Evolutionary conservation across 2,888 invertebrate species (phyloP), one percentile per base, ranked within the genome.

Genomic region (Philereme transversata): DNA sequence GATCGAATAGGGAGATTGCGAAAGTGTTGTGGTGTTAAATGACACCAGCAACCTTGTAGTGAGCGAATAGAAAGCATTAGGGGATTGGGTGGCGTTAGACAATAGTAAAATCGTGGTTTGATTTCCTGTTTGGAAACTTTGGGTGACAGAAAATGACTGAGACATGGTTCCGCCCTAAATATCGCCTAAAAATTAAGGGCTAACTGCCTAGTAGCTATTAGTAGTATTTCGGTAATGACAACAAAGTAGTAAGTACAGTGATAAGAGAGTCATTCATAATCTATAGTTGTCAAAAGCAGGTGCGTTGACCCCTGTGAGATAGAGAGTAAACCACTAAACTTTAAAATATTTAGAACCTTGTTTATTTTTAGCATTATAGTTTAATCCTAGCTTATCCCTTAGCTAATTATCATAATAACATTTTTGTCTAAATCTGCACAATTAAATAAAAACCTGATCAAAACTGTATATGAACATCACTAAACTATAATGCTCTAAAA

Each of bases 11-110:
- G 75, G 75, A 77, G 78, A 80, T 90, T 90, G 86, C 89, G 90
- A 92, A 87, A 90, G 86, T 81, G 78, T 75, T 83, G 76, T 73
- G 81, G 81, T 87, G 82, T 87, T 81, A 79, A 83, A 79, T 88
- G 88, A 86, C 87, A 85, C 80, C 77, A 75, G 81, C 84, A 90
- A 87, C 90, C 89, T 90, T 90, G 89, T 78, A 80, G 74, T 77
- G 73, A 82, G 74, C 75, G 78, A 82, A 86, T 89, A 88, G 90
- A 90, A 91, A 90, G 89, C 86, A 84, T 79, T 85, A 81, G 78
- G 79, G 72, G 79, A 76, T 77, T 76, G 74, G 78, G 76, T 74
- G 81, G 78, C 70, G 71, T 72, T 77, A 86, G 78, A 87, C 87
- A 87, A 88, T 87, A 78, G 83, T 74, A 77, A 83, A 84, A 86